Conservation (phyloP, 2,797 vertebrate genomes). For the Hapalemur alaotrensis region DNA sequence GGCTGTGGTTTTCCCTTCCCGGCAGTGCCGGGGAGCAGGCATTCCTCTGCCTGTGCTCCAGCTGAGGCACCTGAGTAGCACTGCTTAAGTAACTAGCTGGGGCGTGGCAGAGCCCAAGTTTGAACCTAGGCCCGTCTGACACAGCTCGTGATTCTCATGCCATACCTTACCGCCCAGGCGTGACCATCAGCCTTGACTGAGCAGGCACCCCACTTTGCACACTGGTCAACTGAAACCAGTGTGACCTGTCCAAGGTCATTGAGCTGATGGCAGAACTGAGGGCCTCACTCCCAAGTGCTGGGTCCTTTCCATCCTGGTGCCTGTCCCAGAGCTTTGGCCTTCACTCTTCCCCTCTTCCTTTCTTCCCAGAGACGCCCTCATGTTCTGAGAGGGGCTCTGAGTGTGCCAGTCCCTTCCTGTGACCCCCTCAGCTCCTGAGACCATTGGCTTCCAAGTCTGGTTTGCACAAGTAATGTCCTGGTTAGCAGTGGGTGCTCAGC, state of each 20-base stretch:
- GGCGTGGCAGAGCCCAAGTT: not conserved
- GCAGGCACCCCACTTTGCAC: not conserved
- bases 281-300: rapidly evolving
- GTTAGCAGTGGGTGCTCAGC: not conserved
- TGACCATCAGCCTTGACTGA: not conserved
- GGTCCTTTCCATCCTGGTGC: not conserved
- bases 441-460: not conserved
- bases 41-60: not conserved
- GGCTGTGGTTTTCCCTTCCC: not conserved
- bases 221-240: not conserved
- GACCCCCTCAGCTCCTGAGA: not conserved
- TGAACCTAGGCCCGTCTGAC: not conserved
- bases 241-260: not conserved
- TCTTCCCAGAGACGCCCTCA: not conserved
- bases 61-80: not conserved
- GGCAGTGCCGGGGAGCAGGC: not conserved
- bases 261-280: not conserved
- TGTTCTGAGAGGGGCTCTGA: not conserved
- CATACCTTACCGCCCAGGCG: rapidly evolving
- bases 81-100: no score
- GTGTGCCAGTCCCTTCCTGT: rapidly evolving
- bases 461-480: not conserved
- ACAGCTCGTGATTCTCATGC: not conserved
- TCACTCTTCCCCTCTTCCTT: not conserved
- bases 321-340: no score